Conservation (phyloP, 2,797 vertebrate species). For the Myotis myotis region DNA sequence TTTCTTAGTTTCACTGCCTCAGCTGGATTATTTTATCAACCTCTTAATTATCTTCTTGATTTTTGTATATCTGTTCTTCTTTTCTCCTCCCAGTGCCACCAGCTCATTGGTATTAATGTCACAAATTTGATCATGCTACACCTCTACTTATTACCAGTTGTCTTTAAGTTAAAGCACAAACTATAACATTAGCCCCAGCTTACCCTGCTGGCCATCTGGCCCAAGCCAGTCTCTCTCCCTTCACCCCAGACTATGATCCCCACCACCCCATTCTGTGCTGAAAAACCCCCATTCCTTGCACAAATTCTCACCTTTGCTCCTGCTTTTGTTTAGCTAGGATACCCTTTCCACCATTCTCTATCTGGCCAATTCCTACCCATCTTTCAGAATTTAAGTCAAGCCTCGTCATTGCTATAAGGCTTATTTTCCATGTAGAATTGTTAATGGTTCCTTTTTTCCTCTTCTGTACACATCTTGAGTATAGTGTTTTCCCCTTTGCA, state of each 20-base stretch:
- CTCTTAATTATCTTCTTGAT: neutral
- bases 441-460: neutral
- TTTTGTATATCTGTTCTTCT: neutral
- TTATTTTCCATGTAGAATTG: neutral
- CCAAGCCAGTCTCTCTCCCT: neutral
- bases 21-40: neutral
- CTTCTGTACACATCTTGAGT: neutral
- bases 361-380: neutral
- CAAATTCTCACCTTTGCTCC: neutral
- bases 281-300: neutral
- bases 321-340: conserved; percentile 3
- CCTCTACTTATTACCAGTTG: neutral
- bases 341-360: neutral
- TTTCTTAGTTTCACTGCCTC: conserved; percentile 1
- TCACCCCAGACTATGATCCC: neutral
- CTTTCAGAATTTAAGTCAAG: conserved; percentile 16
- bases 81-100: neutral
- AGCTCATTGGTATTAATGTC: neutral
- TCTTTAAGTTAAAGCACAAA: conserved; percentile 22
- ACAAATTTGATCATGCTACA: neutral
- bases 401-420: neutral
- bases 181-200: neutral
- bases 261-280: neutral
- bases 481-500: neutral
- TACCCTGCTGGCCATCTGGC: neutral